phyloP scores from a whole-genome alignment of 2,113 vertebrate species.

The Mellivora capensis region DNA sequence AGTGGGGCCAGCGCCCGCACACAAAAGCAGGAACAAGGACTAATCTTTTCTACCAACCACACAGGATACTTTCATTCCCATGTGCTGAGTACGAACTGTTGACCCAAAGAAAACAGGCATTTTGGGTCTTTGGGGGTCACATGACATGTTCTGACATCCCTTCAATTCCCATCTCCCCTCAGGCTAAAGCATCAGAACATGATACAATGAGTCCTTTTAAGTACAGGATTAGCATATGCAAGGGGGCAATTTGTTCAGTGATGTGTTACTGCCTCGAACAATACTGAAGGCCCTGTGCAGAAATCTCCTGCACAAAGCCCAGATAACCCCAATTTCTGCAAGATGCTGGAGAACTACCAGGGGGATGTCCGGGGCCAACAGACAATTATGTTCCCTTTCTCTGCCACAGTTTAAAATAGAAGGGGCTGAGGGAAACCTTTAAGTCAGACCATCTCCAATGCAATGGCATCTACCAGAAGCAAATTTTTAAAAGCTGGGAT shows the following conservation, averaged over 20 bases:
- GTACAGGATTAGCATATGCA: conserved; percentile 87
- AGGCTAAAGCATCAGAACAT: conserved; percentile 81
- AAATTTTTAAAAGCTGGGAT: background rate
- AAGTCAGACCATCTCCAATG: background rate
- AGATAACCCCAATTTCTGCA: conserved; percentile 71
- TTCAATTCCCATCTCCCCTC: conserved; percentile 79
- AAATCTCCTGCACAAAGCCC: conserved; percentile 74
- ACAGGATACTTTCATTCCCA: conserved; percentile 74
- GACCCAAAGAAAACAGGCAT: conserved; percentile 83
- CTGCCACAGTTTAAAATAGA: background rate
- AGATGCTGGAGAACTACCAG: conserved; percentile 35
- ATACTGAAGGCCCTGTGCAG: conserved; percentile 79
- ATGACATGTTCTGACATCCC: conserved; percentile 79
- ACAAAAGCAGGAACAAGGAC: conserved; percentile 70
- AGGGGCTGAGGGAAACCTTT: background rate
- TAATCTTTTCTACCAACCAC: conserved; percentile 78
- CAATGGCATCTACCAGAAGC: background rate
- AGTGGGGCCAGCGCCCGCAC: conserved; percentile 48
- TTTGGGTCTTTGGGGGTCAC: conserved; percentile 84
- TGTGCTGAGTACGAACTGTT: conserved; percentile 79
- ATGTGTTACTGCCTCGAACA: conserved; percentile 85
- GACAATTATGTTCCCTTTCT: background rate
- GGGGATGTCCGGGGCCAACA: background rate
- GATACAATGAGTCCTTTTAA: conserved; percentile 88
- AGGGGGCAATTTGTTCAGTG: conserved; percentile 88